Evolutionary conservation across 2,113 vertebrate genomes (phyloP), one percentile per base, ranked within the genome.

Genomic region (Glaucomys volans): DNA sequence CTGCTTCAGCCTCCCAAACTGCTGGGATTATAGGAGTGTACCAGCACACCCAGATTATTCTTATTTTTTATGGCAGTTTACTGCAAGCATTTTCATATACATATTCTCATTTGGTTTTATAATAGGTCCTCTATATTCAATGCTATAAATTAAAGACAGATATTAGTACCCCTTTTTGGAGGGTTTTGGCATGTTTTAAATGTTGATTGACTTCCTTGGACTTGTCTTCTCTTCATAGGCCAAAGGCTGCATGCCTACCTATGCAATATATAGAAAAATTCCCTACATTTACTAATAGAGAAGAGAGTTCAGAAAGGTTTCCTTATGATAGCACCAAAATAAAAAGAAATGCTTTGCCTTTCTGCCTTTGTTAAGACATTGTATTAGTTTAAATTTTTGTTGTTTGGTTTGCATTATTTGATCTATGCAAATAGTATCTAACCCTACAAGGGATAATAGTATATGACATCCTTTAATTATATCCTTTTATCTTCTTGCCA

Each of bases 391-490:
- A 66, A 28, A 64, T 84, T 50, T 54, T 66, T 81, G 62, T 47
- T 30, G 30, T 72, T 35, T 80, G 18, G 2, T 26, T 80, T 96
- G 6, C 50, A 9, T 95, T 69, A 50, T 18, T 47, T 95, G 42
- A 81, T 50, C 89, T 57, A 87, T 94, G 26, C 47, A 90, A 77
- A 92, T 40, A 79, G 54, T 18, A 20, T 80, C 40, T 93, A 87
- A 32, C 47, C 52, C 22, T 76, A 40, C 35, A 35, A 26, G 32
- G 87, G 30, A 81, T 72, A 64, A 59, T 32, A 66, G 79, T n/a
- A 85, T 76, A 80, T 80, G 85, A 44, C n/a, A 69, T 71, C 64
- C 2, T 12, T 87, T 95, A 97, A 97, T 95, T 89, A 82, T 72
- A 76, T 40, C 11, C 0, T 40, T 97, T 90, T 52, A 64, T 82